Evolutionary conservation across 2,888 invertebrate genomes (phyloP).

Genomic region (Nemotelus pantherinus): DNA sequence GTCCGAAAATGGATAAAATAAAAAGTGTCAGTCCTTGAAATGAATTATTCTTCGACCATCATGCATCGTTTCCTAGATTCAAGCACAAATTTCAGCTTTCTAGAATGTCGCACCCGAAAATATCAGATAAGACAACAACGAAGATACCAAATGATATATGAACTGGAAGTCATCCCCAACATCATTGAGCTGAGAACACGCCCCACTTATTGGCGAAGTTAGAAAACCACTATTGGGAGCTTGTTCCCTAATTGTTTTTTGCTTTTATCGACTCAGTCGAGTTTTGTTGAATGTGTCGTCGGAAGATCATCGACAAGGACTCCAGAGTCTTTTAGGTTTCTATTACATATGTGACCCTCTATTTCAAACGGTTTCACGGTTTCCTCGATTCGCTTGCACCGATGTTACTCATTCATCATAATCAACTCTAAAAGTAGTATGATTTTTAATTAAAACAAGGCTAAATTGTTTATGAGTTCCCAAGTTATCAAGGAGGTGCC

Average conservation of each 20-base stretch:
- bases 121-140: not conserved
- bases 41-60: slow-evolving; percentile 46
- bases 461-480: too few species aligned
- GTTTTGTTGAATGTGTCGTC: not conserved
- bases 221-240: not conserved
- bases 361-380: too few species aligned
- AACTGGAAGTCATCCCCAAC: slow-evolving; percentile 13
- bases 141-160: slow-evolving; percentile 26
- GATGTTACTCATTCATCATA: too few species aligned
- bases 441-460: too few species aligned
- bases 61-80: slow-evolving; percentile 16
- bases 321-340: too few species aligned
- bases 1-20: slow-evolving; percentile 3
- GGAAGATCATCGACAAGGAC: not conserved
- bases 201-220: not conserved
- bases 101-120: not conserved
- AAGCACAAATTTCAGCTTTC: not conserved
- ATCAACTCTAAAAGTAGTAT: too few species aligned
- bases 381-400: too few species aligned
- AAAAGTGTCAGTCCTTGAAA: slow-evolving; percentile 50
- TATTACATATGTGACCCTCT: too few species aligned
- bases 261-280: not conserved
- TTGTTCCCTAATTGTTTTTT: not conserved
- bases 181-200: not conserved
- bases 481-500: too few species aligned